Percentiles rank a stretch among this genome's conserved stretches.
These are phyloP conservation scores for Eidolon helvum DNA, from an alignment of 2,113 vertebrate genomes.

Conservation along the genomic window DNA sequence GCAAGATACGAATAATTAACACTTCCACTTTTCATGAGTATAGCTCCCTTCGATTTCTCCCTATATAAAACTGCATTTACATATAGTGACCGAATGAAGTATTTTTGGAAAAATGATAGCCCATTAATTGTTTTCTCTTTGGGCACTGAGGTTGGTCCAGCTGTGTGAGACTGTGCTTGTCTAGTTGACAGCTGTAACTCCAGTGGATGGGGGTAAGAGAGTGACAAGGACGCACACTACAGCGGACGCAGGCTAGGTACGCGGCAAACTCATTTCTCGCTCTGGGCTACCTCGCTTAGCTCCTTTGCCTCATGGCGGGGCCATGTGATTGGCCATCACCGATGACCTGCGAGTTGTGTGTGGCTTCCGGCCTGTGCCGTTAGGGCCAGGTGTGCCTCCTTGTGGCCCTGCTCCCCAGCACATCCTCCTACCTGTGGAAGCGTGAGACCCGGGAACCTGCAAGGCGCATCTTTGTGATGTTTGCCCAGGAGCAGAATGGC, in stretches of 20 bases:
- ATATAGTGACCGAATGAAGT: background rate
- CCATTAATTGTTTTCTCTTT: background rate
- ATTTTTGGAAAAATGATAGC: background rate
- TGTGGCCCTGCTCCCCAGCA: background rate
- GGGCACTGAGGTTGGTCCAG: background rate
- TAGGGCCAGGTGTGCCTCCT: background rate
- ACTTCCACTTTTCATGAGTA: background rate
- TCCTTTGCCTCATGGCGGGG: fast-evolving
- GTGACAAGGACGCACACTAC: fast-evolving
- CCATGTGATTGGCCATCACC: background rate
- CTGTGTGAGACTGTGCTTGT: background rate
- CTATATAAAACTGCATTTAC: background rate
- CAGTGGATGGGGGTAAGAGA: background rate
- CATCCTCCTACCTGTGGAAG: fast-evolving
- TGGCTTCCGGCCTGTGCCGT: background rate
- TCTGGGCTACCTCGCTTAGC: background rate
- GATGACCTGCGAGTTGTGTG: too few species aligned
- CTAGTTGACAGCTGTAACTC: too few species aligned
- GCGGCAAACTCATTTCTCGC: background rate
- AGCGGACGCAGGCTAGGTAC: too few species aligned
- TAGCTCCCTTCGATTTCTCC: background rate
- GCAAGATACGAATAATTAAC: background rate
- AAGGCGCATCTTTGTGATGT: background rate
- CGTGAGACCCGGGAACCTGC: background rate
- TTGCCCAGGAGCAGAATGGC: background rate